These are phyloP conservation scores for Trematocara marginatum DNA, from an alignment of 2,113 vertebrate species.

Conservation along the genomic window DNA sequence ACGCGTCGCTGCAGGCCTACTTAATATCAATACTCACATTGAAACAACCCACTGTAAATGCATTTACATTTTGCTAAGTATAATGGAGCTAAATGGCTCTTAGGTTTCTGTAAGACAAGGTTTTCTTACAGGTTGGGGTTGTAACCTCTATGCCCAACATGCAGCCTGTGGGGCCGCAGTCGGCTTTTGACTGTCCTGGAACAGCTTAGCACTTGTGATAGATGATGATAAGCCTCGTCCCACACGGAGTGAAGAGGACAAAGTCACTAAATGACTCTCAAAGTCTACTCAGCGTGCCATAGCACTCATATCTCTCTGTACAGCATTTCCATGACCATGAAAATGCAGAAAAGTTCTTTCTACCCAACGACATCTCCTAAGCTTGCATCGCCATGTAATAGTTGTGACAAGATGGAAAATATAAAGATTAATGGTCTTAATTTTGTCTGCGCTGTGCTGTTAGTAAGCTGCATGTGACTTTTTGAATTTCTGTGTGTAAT, in stretches of 20 bases:
- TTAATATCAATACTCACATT: background rate
- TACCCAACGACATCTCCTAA: background rate
- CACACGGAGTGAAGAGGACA: background rate
- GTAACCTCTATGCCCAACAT: background rate
- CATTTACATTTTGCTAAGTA: background rate
- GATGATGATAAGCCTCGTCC: background rate
- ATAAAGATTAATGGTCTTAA: background rate
- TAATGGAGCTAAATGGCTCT: background rate
- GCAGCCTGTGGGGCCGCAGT: background rate
- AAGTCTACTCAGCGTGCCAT: background rate
- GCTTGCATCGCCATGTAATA: too few species aligned
- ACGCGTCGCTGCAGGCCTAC: background rate
- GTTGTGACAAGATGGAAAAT: background rate
- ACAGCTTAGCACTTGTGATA: background rate
- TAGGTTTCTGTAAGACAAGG: background rate
- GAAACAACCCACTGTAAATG: background rate
- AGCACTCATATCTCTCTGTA: background rate
- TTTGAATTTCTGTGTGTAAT: background rate
- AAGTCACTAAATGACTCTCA: background rate
- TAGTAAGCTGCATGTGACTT: background rate
- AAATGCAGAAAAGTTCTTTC: background rate
- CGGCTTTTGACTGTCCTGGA: background rate
- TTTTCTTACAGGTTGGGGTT: background rate
- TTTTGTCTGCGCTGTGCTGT: background rate
- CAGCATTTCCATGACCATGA: background rate